Base-by-base conservation (phyloP, 2,113 vertebrate genomes). In the Pithys albifrons region DNA sequence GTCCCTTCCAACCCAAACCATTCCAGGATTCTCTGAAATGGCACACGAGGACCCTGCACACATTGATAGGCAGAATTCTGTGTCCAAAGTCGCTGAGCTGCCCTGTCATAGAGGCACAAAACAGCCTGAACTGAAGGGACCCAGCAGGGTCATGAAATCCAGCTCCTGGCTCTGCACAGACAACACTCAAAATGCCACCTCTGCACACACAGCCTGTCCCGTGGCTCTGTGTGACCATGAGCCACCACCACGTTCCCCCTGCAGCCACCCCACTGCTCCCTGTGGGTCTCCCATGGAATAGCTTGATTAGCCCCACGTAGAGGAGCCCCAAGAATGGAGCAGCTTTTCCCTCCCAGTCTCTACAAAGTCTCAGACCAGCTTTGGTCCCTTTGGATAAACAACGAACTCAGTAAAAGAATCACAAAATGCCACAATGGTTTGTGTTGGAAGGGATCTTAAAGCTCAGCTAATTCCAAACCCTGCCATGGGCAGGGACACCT, bases 281-380 rank as follows among this genome's bases (percentile, higher is more conserved):
- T 31, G 19, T 52, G 51, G 51, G 25, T 52, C 51, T 52, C 51
- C 57, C 57, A 35, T 4, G 1, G 23, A 20, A n/a, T 35, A 1
- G 6, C 7, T n/a, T 3, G 12, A 11, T 41, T 4, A 6, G 19
- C 48, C 41, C 35, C 0, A 4, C 1, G 13, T 23, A 3, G 33
- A 48, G 19, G 7, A 37, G 8, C 58, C 25, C 29, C 41, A 1
- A 10, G 39, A 48, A 24, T 1, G 5, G n/a, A 41, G 37, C 51
- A 39, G 31, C 46, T 45, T 31, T 19, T 27, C 66, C 39, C 12
- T 48, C 39, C 81, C 13, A 2, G 15, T 29, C 54, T 3, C 52
- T 7, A 1, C 35, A 5, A 14, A 10, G 51, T 66, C 59, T 19
- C 33, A 2, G 1, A 7, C 45, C 59, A 33, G 66, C 62, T 64